Evolutionary conservation across 2,888 invertebrate genomes (phyloP), one percentile per base, ranked within the genome.

Genomic region (Willowsia nigromaculata): DNA sequence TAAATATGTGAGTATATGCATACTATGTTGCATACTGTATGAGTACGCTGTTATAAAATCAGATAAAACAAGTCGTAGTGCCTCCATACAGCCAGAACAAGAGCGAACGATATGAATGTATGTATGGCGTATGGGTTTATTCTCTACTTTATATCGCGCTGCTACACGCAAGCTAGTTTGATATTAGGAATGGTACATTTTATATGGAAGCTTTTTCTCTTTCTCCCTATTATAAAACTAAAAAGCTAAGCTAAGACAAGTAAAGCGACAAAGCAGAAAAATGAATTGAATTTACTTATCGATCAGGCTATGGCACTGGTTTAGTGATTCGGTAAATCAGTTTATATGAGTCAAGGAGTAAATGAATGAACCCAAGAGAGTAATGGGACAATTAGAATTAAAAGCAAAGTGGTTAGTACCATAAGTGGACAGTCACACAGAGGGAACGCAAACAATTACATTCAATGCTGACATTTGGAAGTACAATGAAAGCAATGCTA

Each of bases 261-360:
- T 53, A 74, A 47, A 76, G 50, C 5, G 33, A 9, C 25, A 9
- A 76, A 50, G 78, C 37, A 68, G 80, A 78, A 84, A 88, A 83
- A 68, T 82, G 82, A 88, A 82, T 88, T 59, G 76, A 76, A 88
- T 88, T 88, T 88, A 74, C 78, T 83, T 84, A 88, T 88, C 65
- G 83, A 88, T 88, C 76, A 27, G 37, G 65, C 76, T 53, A 83
- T 76, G 83, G 53, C 76, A 40, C 88, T 76, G 83, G 53, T 62
- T 82, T 83, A 83, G 53, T 68, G 88, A 88, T 88, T 88, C 84
- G 81, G 50, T 50, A 71, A 83, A 88, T 83, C 88, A 82, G 62
- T 56, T 83, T 83, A 88, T 18, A 56, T 83, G 65, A 74, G 62
- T 88, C 50, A 82, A 47, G 76, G 53, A 76, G 50, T 83, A 82